Percentiles rank a stretch among this genome's conserved stretches.
Conservation (phyloP, 2,888 invertebrate species). For the Drosophila phalerata region DNA sequence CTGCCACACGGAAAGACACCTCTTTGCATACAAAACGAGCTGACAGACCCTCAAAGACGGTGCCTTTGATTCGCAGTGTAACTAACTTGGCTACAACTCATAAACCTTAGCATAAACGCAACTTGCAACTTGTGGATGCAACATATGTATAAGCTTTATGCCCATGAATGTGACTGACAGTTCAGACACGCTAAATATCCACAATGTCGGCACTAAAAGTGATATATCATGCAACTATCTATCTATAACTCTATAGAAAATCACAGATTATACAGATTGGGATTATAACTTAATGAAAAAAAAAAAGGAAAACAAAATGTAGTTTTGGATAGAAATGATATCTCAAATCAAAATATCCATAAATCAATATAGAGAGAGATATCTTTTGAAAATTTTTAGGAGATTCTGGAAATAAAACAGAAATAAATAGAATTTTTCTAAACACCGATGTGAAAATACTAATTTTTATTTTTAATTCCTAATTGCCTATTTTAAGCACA, state of each 20-base stretch:
- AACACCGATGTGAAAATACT: no score
- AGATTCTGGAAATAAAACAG: no score
- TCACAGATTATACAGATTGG: neutral
- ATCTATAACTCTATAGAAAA: neutral
- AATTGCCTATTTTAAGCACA: no score
- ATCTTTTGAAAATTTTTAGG: no score
- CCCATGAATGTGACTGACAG: conserved; percentile 21
- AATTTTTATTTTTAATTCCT: no score
- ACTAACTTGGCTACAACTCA: conserved; percentile 20
- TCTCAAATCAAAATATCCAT: no score
- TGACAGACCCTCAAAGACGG: conserved; percentile 15
- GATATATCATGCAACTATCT: conserved; percentile 13
- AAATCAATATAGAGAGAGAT: no score
- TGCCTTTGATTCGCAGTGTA: conserved; percentile 32
- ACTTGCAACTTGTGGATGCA: conserved; percentile 21
- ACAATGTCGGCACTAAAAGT: conserved; percentile 8
- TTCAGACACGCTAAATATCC: conserved; percentile 24
- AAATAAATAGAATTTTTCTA: no score
- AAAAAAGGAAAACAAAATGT: neutral
- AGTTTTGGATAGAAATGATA: no score
- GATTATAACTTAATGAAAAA: neutral
- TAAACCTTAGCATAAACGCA: conserved; percentile 15
- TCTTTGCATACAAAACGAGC: conserved; percentile 25
- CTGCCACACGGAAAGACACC: conserved; percentile 29
- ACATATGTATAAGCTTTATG: conserved; percentile 1